Evolutionary conservation across 2,113 vertebrate genomes (phyloP).

Genomic region (Charadrius vociferus): DNA sequence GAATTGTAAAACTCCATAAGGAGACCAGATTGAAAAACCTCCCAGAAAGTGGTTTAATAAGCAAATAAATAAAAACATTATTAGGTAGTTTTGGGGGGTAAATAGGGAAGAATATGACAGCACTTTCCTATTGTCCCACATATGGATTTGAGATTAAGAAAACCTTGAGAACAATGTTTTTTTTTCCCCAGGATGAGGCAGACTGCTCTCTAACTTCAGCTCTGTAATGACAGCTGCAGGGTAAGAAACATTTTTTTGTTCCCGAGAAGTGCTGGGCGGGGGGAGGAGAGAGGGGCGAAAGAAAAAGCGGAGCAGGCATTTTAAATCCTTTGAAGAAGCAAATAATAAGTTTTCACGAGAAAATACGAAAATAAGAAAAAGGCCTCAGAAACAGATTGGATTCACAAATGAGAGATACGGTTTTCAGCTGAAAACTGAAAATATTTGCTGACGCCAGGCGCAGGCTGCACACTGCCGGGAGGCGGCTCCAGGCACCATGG

Average conservation of each 20-base stretch:
- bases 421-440: background rate
- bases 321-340: background rate
- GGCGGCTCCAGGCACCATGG: fast-evolving
- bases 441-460: background rate
- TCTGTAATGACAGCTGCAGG: background rate
- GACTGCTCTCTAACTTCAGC: background rate
- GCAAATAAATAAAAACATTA: background rate
- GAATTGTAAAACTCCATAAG: background rate
- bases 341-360: background rate
- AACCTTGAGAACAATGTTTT: background rate
- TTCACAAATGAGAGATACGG: background rate
- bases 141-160: background rate
- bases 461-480: fast-evolving
- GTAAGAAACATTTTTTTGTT: background rate
- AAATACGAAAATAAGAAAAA: background rate
- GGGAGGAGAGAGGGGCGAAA: background rate
- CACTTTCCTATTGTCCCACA: background rate
- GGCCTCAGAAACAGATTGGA: background rate
- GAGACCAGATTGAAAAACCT: background rate
- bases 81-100: background rate
- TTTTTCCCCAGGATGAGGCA: background rate
- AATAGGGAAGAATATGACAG: background rate
- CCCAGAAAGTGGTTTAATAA: background rate
- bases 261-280: background rate
- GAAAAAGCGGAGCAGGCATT: background rate